Percentiles rank a stretch among this genome's conserved stretches.
Conservation (phyloP, 2,113 vertebrate genomes). For the Morphnarchus princeps region DNA sequence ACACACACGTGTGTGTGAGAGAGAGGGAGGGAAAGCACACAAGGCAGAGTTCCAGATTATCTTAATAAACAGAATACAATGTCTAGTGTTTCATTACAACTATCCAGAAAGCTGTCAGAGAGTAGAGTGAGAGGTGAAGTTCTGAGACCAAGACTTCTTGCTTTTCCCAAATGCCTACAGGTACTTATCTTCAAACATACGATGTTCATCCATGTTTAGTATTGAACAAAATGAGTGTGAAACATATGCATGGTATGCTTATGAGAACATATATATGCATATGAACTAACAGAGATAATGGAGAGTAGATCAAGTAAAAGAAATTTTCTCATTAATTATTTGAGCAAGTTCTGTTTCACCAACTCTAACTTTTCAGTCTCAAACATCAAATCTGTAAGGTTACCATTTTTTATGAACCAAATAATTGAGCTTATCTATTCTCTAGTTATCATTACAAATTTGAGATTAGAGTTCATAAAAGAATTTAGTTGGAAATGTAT, state of each 20-base stretch:
- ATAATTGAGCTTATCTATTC: neutral
- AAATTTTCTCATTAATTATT: neutral
- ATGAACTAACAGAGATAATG: neutral
- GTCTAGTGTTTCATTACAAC: neutral
- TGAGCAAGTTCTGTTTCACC: neutral
- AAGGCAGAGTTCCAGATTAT: neutral
- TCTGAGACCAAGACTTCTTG: neutral
- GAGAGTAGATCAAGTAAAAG: neutral
- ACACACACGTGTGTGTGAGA: accelerated
- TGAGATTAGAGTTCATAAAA: neutral
- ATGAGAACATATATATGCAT: neutral
- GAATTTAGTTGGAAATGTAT: neutral
- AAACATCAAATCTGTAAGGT: neutral
- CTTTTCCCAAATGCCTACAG: neutral
- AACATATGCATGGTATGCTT: neutral
- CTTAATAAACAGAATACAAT: neutral
- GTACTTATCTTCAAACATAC: neutral
- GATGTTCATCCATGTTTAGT: neutral
- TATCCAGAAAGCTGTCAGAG: neutral
- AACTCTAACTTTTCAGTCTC: neutral
- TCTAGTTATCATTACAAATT: neutral
- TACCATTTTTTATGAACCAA: neutral
- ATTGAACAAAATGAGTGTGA: neutral
- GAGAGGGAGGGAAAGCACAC: neutral
- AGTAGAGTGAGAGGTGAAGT: neutral